phyloP scores from a whole-genome alignment of 2,797 vertebrate species.

The Sebastolobus alascanus region DNA sequence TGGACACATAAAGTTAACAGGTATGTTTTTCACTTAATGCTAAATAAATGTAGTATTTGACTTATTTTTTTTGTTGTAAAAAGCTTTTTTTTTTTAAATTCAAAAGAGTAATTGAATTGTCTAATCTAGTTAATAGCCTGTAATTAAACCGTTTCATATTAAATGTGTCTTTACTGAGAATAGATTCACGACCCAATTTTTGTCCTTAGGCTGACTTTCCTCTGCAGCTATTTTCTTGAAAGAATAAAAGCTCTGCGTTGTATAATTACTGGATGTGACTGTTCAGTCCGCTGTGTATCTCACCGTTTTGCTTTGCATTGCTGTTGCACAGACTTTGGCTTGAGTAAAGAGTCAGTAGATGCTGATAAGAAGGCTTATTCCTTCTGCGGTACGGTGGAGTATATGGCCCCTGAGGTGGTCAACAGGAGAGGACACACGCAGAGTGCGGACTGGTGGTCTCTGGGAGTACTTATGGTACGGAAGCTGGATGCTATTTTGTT shows the following conservation, averaged over 20 bases:
- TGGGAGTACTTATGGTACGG: constrained; percentile 97
- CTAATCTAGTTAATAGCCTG: neutral
- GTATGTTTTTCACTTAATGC: constrained; percentile 69
- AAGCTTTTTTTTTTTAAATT: neutral
- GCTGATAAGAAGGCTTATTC: constrained; percentile 99
- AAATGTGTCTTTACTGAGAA: neutral
- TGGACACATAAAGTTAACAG: constrained; percentile 99
- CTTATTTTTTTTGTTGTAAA: neutral
- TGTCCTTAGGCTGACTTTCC: constrained; percentile 8
- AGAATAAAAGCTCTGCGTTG: neutral
- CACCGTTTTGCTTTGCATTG: constrained; percentile 11
- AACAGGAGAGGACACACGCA: constrained; percentile 98
- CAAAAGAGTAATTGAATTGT: neutral
- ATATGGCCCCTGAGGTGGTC: constrained; percentile 99
- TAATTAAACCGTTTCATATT: constrained; percentile 9
- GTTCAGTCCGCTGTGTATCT: neutral
- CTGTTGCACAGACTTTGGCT: constrained; percentile 92
- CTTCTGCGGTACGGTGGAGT: constrained; percentile 99
- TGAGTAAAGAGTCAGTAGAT: constrained; percentile 99
- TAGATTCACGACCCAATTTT: neutral
- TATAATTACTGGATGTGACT: neutral
- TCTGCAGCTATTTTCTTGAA: neutral
- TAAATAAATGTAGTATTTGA: neutral
- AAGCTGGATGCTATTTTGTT: neutral
- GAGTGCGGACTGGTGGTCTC: constrained; percentile 99